Evolutionary conservation across 2,113 vertebrate species (phyloP).

Genomic region (Planiliza haematocheilus): DNA sequence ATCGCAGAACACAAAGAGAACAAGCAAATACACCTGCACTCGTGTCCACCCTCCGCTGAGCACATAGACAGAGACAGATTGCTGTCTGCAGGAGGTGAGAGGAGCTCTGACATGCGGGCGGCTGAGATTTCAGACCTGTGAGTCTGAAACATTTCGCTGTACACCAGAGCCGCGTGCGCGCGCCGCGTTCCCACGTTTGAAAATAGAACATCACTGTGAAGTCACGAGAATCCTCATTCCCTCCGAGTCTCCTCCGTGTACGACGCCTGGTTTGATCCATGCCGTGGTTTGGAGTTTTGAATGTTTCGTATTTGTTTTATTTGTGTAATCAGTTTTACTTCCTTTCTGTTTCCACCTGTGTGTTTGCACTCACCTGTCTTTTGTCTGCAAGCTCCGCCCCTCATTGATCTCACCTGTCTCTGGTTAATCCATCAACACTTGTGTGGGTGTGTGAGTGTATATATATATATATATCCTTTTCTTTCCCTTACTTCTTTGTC

Average conservation of each 20-base stretch:
- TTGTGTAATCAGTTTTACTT: no score
- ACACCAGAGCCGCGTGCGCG: neutral
- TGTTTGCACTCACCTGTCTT: no score
- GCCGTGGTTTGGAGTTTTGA: neutral
- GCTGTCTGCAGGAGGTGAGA: slow-evolving; percentile 37
- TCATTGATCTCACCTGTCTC: no score
- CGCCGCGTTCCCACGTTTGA: slow-evolving; percentile 37
- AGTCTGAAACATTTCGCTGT: slow-evolving; percentile 35
- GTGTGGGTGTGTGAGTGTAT: no score
- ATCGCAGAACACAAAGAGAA: neutral
- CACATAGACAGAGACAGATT: slow-evolving; percentile 2
- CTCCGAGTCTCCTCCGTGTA: neutral
- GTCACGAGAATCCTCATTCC: slow-evolving; percentile 8
- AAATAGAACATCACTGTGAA: slow-evolving; percentile 40
- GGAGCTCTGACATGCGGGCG: slow-evolving; percentile 30
- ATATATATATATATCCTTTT: no score
- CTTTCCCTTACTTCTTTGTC: no score
- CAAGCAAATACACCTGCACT: neutral
- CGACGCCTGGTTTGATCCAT: no score
- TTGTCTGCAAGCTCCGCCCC: no score
- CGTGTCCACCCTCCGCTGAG: neutral
- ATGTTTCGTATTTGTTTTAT: neutral
- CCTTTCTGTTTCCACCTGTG: no score
- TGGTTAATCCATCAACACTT: no score
- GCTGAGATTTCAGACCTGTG: slow-evolving; percentile 42